These are phyloP conservation scores for Cloeon dipterum DNA, from an alignment of 2,888 invertebrate genomes.

Conservation along the genomic window DNA sequence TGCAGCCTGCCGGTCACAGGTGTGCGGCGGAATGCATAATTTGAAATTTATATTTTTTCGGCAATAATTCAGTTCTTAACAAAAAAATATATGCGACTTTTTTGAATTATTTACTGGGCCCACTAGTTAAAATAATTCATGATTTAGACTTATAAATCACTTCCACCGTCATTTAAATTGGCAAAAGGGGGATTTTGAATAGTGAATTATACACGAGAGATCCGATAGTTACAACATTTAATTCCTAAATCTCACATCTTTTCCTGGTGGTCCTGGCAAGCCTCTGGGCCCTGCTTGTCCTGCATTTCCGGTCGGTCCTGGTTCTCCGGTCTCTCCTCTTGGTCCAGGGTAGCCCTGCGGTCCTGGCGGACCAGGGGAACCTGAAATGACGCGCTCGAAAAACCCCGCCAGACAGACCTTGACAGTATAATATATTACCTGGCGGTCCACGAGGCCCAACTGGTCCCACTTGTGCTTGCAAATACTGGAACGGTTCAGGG, in stretches of 20 bases:
- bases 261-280: constrained; percentile 43
- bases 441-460: constrained; percentile 58
- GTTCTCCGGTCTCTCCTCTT: constrained; percentile 37
- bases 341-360: constrained; percentile 66
- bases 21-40: too few species aligned
- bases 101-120: too few species aligned
- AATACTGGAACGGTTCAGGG: constrained; percentile 43
- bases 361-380: constrained; percentile 47
- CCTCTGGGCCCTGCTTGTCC: constrained; percentile 39
- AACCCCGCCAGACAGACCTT: neutral
- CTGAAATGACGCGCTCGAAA: constrained; percentile 12
- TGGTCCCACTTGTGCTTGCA: constrained; percentile 59
- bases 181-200: too few species aligned
- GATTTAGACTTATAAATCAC: too few species aligned
- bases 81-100: too few species aligned
- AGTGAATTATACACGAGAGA: too few species aligned
- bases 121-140: too few species aligned
- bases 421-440: constrained; percentile 22
- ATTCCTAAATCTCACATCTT: constrained; percentile 32
- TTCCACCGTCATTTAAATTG: too few species aligned
- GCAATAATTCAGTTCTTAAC: too few species aligned
- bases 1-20: too few species aligned
- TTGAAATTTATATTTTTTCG: too few species aligned
- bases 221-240: too few species aligned
- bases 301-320: constrained; percentile 29